Base-by-base conservation (phyloP, 2,797 vertebrate genomes). In the Hafferia zeledoni region DNA sequence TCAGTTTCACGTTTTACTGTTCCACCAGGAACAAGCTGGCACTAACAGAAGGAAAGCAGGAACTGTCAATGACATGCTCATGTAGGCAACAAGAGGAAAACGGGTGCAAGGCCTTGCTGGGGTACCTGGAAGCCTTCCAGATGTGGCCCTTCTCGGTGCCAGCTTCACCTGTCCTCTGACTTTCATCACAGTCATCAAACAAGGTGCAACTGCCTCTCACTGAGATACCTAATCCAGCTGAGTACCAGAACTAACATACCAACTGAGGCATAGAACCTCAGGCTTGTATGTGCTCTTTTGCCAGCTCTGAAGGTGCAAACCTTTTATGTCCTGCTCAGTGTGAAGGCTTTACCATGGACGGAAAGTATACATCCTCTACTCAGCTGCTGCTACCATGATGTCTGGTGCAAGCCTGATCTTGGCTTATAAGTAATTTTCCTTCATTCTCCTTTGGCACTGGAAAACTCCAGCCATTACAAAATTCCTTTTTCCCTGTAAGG, bases 371-470 rank as follows among this genome's bases (percentile, higher is more conserved):
- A 44, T 44, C n/a, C 27, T 83, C 52, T 63, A 44, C 68, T 46
- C 16, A 0, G 24, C 56, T 80, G 61, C 55, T 86, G 33, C 82
- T 83, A 33, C 57, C 37, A 13, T 18, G 43, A 44, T 25, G 52
- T 65, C 53, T 83, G 46, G 25, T 68, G 16, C 69, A 84, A 61
- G 37, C 9, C 56, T 86, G 44, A 56, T 90, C 19, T 83, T 82
- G 80, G 69, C 27, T 91, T 90, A 78, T 60, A 76, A 92, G 53
- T 79, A 86, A 46, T 3, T 91, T 95, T 76, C 65, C 76, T 78
- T 94, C 72, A 35, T 89, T 85, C 16, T 19, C 53, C 43, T 83
- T 93, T 86, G 84, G 84, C 37, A 52, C 52, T 10, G 5, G 69
- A 93, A 95, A 72, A 11, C 59, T 81, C 76, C 61, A 86, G 82